Base-by-base conservation (phyloP, 2,797 vertebrate genomes). In the Sebastes steindachneri region DNA sequence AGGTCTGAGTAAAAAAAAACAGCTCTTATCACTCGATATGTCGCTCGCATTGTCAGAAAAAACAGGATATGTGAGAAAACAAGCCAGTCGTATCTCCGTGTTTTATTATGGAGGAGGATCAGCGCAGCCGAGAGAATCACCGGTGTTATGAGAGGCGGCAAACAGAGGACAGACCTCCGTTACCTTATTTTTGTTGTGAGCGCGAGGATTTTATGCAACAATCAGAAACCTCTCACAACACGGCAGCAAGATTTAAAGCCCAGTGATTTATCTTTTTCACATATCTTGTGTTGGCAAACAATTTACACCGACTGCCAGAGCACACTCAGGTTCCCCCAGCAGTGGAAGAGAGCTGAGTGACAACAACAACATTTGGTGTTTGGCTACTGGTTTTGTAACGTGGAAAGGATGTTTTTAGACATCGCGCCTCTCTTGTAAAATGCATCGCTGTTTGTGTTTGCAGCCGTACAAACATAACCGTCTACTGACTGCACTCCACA, bases 141-240 rank as follows among this genome's bases (percentile, higher is more conserved):
- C 4, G 64, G 60, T 2, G 1, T 29, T 74, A 28, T 73, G 19
- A 70, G 53, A 41, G 31, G 70, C 59, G 54, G 69, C 21, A 21
- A 60, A 77, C 26, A 60, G 45, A 66, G 9, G 9, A 17, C 35
- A 17, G 23, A 79, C 54, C 62, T 77, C 58, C 1, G 9, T 62
- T 69, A 41, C 62, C 55, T 21, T 53, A 64, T 81, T 68, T 68
- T 54, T 15, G 45, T 51, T 73, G 53, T 65, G 77, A 83, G 65
- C 6, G 14, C 31, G 57, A 70, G 73, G 80, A 73, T 80, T 88
- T 89, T 91, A 88, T 90, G 90, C 86, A 89, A 91, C 68, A 83
- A 75, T 84, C 84, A 82, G 66, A 75, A 77, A 76, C 79, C 75
- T 86, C 75, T 82, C 73, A 62, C 67, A 77, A 69, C 60, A 33